These are phyloP conservation scores for Meiosimyza decipiens DNA, from an alignment of 2,888 invertebrate species.

Conservation along the genomic window DNA sequence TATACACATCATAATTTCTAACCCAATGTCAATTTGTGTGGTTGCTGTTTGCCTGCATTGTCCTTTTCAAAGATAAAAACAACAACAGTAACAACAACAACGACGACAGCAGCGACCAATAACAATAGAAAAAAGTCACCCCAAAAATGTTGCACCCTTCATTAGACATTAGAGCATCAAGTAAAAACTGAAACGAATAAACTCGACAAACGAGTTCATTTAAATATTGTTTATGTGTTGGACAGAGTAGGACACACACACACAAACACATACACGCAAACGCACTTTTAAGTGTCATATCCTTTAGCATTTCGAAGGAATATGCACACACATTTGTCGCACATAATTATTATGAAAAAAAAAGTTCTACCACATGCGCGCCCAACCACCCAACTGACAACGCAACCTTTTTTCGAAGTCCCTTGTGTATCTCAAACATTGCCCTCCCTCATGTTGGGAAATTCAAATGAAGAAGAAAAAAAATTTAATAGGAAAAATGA, in stretches of 20 bases:
- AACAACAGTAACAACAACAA: constrained; percentile 3
- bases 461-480: not conserved
- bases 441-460: not conserved
- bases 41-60: not conserved
- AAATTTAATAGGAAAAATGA: constrained; percentile 45
- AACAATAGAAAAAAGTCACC: not conserved
- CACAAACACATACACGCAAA: constrained; percentile 20
- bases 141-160: not conserved
- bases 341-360: constrained; percentile 24
- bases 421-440: not conserved
- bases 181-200: constrained; percentile 4
- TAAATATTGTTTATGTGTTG: constrained; percentile 32
- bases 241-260: not conserved
- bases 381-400: not conserved
- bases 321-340: constrained; percentile 8
- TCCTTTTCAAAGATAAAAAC: not conserved
- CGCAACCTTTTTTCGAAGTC: not conserved
- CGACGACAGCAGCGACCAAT: not conserved
- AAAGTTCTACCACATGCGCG: not conserved
- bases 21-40: constrained; percentile 9
- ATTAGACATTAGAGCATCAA: not conserved
- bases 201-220: constrained; percentile 29
- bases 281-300: constrained; percentile 23
- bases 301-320: not conserved
- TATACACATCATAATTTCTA: not conserved